Conservation (phyloP, 1,140 invertebrate species). For the Acarapis woodi region DNA sequence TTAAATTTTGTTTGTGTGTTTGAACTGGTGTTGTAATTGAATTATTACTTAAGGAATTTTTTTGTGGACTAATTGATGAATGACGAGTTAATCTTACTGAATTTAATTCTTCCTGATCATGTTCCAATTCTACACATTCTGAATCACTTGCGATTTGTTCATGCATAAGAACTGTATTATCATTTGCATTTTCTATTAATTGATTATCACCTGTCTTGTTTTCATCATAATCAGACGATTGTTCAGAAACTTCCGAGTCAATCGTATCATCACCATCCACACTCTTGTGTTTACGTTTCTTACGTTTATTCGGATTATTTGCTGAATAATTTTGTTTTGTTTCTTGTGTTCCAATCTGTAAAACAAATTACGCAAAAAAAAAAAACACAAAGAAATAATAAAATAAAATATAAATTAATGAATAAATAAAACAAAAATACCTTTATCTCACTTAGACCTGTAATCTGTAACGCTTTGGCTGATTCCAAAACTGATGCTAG, state of each 20-base stretch:
- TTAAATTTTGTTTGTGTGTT: constrained; percentile 1
- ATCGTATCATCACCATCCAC: background rate
- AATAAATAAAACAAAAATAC: background rate
- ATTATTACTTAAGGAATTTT: too few relatives aligned
- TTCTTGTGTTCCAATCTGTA: background rate
- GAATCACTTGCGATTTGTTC: too few relatives aligned
- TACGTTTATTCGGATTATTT: background rate
- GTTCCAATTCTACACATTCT: background rate
- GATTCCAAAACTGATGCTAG: constrained; percentile 42
- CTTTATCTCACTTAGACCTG: constrained; percentile 45
- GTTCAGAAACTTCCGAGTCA: background rate
- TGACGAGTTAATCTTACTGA: too few relatives aligned
- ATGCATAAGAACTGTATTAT: background rate
- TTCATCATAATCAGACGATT: background rate
- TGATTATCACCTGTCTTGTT: too few relatives aligned
- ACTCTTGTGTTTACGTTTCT: background rate
- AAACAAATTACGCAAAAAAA: background rate
- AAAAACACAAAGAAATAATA: background rate
- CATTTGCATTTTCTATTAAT: too few relatives aligned
- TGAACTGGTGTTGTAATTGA: background rate
- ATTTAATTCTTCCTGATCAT: too few relatives aligned
- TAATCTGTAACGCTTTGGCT: constrained; percentile 50
- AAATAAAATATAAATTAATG: background rate
- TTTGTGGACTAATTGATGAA: too few relatives aligned
- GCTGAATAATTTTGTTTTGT: background rate